Base-by-base conservation (phyloP, 30 jellyfish, hydroid and myxozoan genomes). In the Chrysaora quinquecirrha region DNA sequence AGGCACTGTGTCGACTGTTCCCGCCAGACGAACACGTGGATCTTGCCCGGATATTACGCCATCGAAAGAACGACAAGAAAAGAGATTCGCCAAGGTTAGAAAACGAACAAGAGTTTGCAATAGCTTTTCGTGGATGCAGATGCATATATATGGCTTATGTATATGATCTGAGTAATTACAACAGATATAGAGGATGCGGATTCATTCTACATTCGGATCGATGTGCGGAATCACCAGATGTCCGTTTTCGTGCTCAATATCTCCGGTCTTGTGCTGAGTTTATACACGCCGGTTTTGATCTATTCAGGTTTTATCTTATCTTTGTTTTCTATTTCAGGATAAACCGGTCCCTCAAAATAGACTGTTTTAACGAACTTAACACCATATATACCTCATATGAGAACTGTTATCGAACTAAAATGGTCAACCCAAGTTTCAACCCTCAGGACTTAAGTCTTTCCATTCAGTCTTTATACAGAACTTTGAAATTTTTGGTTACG, bases 11-110 rank as follows among this genome's bases (percentile, higher is more conserved):
- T 58, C 71, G 89, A 19, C 75, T 95, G 90, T 95, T 95, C 72
- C 96, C 97, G 2, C 86, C 76, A 10, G 99, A 95, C 65, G 89
- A 76, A 49, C 85, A 96, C 27, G 90, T 95, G 30, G 97, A 95
- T 34, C 73, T 94, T 47, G 73, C 96, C 28, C 90, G 97, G 29
- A 43, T 94, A 1, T 74, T 83, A 2, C 89, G 90, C 11, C 96
- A 82, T 34, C 76, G 92, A 67, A 93, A 82, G 47, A 91, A 82
- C 43, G 83, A 80, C 24, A 86, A 82, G 71, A 80, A 67, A 33
- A 34, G 73, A 33, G 73, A 47, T 20, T 30, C 83, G 47, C 62
- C 91, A 12, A 78, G 89, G 89, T 78, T 9, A 34, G 79, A 52
- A 52, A 3, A 20, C 68, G 68, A 12, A 3, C 6, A 12, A 16